These are phyloP conservation scores for Tangachromis dhanisi DNA, from an alignment of 2,113 vertebrate genomes.

Conservation along the genomic window DNA sequence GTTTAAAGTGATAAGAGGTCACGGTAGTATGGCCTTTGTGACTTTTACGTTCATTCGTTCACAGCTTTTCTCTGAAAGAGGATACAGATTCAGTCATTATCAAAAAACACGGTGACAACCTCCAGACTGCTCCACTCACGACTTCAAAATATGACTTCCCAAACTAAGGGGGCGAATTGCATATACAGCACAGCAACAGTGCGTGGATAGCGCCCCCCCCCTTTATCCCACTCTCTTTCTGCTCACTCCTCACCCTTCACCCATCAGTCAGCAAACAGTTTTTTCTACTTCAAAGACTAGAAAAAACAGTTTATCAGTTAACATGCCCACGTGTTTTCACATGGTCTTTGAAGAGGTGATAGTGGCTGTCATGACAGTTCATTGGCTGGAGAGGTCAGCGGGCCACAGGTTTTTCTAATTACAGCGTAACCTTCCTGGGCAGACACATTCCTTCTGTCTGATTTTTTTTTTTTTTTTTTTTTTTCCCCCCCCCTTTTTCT, in stretches of 20 bases:
- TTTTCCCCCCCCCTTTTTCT: too few relatives aligned
- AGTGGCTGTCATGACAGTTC: slow-evolving; percentile 30
- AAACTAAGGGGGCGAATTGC: not conserved
- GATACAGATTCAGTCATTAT: not conserved
- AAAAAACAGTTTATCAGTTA: slow-evolving; percentile 48
- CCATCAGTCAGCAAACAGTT: not conserved
- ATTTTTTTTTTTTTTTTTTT: not conserved
- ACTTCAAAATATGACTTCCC: not conserved
- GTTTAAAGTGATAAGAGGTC: not conserved
- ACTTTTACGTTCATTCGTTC: not conserved
- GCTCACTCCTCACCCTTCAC: not conserved
- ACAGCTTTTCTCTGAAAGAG: not conserved
- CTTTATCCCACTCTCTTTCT: not conserved
- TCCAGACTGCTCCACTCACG: not conserved
- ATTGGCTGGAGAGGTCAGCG: slow-evolving; percentile 45
- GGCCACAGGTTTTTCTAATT: slow-evolving; percentile 62
- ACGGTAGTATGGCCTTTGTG: not conserved
- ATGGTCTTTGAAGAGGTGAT: slow-evolving; percentile 40
- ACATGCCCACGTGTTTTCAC: slow-evolving; percentile 25
- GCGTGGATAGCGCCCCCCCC: not conserved
- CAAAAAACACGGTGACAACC: not conserved
- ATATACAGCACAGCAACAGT: not conserved
- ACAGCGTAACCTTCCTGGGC: slow-evolving; percentile 31
- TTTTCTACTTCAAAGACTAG: slow-evolving; percentile 42
- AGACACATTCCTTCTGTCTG: slow-evolving; percentile 53